These are phyloP conservation scores for Thripadectes ignobilis DNA, from an alignment of 2,797 vertebrate species.

Conservation along the genomic window DNA sequence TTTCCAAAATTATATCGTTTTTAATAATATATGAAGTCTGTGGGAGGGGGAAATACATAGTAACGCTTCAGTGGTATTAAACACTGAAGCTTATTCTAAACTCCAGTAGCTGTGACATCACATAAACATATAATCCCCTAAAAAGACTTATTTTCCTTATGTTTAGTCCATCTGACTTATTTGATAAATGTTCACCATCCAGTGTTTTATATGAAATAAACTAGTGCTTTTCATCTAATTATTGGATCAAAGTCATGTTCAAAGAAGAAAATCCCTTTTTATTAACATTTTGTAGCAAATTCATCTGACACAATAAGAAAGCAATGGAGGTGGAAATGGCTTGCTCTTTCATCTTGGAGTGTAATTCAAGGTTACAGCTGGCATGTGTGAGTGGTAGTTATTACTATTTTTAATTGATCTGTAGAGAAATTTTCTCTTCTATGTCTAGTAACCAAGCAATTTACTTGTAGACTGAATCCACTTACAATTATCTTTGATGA, in stretches of 20 bases:
- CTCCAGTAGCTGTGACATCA: background rate
- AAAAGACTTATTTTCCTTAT: background rate
- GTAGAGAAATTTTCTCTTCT: background rate
- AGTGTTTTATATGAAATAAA: background rate
- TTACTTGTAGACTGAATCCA: background rate
- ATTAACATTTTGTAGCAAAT: background rate
- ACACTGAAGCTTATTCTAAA: background rate
- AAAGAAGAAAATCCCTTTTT: background rate
- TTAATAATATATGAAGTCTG: background rate
- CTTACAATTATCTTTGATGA: background rate
- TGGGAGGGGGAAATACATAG: background rate
- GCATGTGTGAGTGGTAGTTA: background rate
- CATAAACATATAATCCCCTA: background rate
- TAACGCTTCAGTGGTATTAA: background rate
- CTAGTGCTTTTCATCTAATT: background rate
- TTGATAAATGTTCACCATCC: background rate
- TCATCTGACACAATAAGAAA: background rate
- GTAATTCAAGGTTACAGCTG: background rate
- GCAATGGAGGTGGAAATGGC: background rate
- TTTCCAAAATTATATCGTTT: background rate
- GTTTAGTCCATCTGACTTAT: background rate
- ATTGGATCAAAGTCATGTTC: background rate
- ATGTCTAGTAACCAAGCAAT: background rate
- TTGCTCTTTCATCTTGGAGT: background rate
- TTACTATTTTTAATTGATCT: background rate